Conservation (phyloP, 2,797 vertebrate genomes). For the Ptychobarbus kaznakovi region DNA sequence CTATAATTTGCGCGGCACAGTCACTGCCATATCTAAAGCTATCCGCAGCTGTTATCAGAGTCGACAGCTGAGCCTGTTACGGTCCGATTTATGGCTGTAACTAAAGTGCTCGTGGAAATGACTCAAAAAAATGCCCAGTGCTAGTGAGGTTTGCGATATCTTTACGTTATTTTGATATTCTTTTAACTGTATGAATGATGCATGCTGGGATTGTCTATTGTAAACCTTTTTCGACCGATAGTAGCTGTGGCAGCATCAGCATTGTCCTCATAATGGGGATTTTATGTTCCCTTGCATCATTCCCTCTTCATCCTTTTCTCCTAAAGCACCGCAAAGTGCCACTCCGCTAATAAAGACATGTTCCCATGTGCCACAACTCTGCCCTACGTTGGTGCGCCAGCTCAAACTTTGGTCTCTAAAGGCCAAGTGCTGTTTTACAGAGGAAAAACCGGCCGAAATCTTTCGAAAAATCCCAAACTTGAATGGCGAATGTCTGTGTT, state of each 20-base stretch:
- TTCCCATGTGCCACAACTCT: neutral
- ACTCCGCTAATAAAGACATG: conserved; percentile 35
- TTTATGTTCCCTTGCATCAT: neutral
- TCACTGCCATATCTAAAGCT: conserved; percentile 50
- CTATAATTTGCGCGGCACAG: conserved; percentile 54
- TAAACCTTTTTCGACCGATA: conserved; percentile 14
- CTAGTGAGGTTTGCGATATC: conserved; percentile 24
- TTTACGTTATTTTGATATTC: conserved; percentile 31
- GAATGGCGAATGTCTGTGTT: conserved; percentile 69
- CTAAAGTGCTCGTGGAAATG: conserved; percentile 39
- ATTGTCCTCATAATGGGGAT: conserved; percentile 1
- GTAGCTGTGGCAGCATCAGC: conserved; percentile 12
- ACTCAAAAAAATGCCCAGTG: neutral
- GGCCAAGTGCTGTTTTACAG: conserved; percentile 54
- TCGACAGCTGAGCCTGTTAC: conserved; percentile 55
- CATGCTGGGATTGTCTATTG: conserved; percentile 37
- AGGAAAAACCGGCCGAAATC: neutral
- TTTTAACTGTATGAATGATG: conserved; percentile 46
- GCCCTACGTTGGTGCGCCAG: conserved; percentile 58
- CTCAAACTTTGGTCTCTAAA: conserved; percentile 78
- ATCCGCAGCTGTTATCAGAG: conserved; percentile 54
- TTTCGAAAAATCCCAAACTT: conserved; percentile 49
- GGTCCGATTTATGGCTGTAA: conserved; percentile 50
- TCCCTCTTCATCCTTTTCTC: neutral
- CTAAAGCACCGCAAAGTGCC: conserved; percentile 42